Evolutionary conservation across 1,140 invertebrate species (phyloP), one percentile per base, ranked within the genome.

Genomic region (Diabrotica virgifera): DNA sequence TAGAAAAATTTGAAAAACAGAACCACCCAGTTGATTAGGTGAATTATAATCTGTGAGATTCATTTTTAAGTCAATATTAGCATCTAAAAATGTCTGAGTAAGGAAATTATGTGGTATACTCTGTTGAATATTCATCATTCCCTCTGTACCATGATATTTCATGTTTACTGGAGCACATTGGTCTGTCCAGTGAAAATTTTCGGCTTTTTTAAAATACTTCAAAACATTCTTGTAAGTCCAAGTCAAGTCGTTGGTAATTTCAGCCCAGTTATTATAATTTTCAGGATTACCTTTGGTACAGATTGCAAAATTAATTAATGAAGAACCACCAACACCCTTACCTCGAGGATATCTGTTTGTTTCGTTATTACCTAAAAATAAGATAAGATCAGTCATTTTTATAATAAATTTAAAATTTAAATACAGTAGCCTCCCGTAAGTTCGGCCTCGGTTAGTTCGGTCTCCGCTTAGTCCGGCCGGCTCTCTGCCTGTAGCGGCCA

Each of bases 251-350:
- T 88, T 88, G 12, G 79, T 61, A 0, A 63, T 79, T 70, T 73
- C 84, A 12, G 38, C 62, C 90, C 89, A 92, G 7, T 80, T 67
- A 71, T 91, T 86, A 70, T 87, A 92, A 72, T 91, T 89, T 13
- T 75, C 67, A 36, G 81, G 36, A 37, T n/a, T 11, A 6, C 50
- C 60, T 14, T 40, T 51, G 6, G 7, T 54, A 37, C 54, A 62
- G 8, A 62, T 40, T 8, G 12, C 36, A 5, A 12, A 52, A 75
- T 92, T 91, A 6, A 92, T 77, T 2, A 85, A 83, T 35, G 86
- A 87, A 3, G 85, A 84, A 2, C 89, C 89, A 6, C 90, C 90
- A 51, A 87, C 65, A 12, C 73, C 73, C 76, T 82, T 83, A 10
- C 80, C 81, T 63, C 80, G 75, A 13, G 81, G 35, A 52, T 24